phyloP scores from a whole-genome alignment of 2,113 vertebrate species.

The Tetraodon nigroviridis region DNA sequence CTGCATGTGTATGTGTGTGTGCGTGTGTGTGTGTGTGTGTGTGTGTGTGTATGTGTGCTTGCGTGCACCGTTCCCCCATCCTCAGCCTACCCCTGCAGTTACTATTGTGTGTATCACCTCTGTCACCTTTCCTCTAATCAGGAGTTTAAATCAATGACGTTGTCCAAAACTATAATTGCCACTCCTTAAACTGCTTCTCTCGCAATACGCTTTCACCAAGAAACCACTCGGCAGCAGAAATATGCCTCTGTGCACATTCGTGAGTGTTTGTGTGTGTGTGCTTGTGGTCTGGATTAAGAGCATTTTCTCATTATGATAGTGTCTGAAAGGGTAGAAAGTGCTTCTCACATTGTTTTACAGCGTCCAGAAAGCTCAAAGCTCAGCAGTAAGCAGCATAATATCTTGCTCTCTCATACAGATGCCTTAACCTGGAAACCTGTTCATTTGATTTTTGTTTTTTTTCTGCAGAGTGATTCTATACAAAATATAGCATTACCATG shows the following conservation, averaged over 20 bases:
- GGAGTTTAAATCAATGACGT: slow-evolving; percentile 80
- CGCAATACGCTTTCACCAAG: slow-evolving; percentile 74
- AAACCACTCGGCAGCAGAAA: slow-evolving; percentile 76
- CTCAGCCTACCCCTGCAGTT: slow-evolving; percentile 49
- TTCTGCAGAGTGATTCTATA: no score
- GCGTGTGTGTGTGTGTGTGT: slow-evolving; percentile 5
- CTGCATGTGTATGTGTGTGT: slow-evolving; percentile 18
- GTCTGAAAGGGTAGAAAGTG: slow-evolving; percentile 69
- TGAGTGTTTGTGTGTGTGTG: slow-evolving; percentile 30
- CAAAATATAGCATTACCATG: no score
- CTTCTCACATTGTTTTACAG: slow-evolving; percentile 73
- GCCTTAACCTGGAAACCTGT: not conserved
- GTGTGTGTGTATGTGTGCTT: slow-evolving; percentile 7
- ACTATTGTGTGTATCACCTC: slow-evolving; percentile 66
- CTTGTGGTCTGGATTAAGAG: slow-evolving; percentile 70
- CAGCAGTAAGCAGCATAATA: slow-evolving; percentile 67
- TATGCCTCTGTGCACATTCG: slow-evolving; percentile 50
- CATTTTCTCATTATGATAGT: slow-evolving; percentile 72
- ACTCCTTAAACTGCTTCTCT: slow-evolving; percentile 76
- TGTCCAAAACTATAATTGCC: slow-evolving; percentile 81
- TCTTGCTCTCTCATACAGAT: slow-evolving; percentile 41
- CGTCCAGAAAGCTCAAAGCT: slow-evolving; percentile 69
- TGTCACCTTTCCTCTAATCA: slow-evolving; percentile 77
- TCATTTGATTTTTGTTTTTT: not conserved
- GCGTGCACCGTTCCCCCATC: slow-evolving; percentile 41